Evolutionary conservation across 1,140 invertebrate species (phyloP).

Genomic region (Melipona quadrifasciata): DNA sequence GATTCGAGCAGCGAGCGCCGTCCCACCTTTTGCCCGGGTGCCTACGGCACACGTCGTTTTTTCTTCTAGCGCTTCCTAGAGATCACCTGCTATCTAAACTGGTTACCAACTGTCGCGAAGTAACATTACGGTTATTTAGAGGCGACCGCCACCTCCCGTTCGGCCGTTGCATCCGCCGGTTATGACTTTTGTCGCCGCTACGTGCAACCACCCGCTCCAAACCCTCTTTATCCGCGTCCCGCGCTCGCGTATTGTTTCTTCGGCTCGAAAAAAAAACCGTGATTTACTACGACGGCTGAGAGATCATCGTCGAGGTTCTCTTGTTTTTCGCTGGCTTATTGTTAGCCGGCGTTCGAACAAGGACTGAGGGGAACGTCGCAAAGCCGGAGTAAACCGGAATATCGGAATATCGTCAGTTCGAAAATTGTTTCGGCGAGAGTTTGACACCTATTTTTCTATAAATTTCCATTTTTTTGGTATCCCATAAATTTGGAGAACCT

Average conservation of each 20-base stretch:
- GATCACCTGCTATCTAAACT: slow-evolving; percentile 41
- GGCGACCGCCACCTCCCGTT: slow-evolving; percentile 33
- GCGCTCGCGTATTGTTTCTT: neutral
- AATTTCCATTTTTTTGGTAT: too few relatives aligned
- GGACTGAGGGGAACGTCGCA: too few relatives aligned
- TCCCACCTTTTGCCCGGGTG: neutral
- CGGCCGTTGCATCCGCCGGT: slow-evolving; percentile 21
- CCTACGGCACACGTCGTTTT: slow-evolving; percentile 19
- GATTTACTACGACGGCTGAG: slow-evolving; percentile 42
- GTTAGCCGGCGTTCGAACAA: slow-evolving; percentile 19
- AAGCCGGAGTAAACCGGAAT: too few relatives aligned
- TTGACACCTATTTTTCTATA: too few relatives aligned
- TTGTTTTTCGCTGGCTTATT: slow-evolving; percentile 47
- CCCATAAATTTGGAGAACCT: too few relatives aligned
- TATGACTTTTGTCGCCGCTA: slow-evolving; percentile 55
- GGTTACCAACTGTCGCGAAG: slow-evolving; percentile 40
- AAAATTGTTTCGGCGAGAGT: too few relatives aligned
- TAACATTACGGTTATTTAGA: slow-evolving; percentile 64
- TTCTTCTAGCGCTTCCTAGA: neutral
- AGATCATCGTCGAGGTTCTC: neutral
- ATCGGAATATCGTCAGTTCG: too few relatives aligned
- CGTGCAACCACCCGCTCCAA: neutral
- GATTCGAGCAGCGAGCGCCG: slow-evolving; percentile 28
- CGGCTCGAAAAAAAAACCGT: slow-evolving; percentile 39
- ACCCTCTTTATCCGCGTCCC: slow-evolving; percentile 31